Evolutionary conservation across 2,888 invertebrate species (phyloP).

Genomic region (Sericinus montela): DNA sequence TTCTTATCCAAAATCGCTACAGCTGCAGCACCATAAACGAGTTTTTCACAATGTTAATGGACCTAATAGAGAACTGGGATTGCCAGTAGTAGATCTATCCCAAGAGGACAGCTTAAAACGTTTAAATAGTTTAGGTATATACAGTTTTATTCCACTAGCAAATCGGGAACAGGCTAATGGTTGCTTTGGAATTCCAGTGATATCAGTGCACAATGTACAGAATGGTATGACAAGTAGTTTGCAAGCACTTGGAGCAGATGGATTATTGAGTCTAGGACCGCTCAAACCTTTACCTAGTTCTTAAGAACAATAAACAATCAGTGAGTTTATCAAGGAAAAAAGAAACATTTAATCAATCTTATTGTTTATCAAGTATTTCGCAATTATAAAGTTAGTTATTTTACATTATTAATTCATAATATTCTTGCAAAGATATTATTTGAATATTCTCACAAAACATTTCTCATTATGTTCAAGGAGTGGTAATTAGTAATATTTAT

Average conservation of each 20-base stretch:
- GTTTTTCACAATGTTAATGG: conserved; percentile 69
- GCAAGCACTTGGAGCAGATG: conserved; percentile 83
- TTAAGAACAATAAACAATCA: conserved; percentile 29
- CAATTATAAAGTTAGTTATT: background rate
- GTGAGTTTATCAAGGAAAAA: background rate
- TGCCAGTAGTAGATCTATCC: conserved; percentile 86
- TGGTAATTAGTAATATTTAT: no score
- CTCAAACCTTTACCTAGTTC: conserved; percentile 79
- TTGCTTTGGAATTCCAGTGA: conserved; percentile 85
- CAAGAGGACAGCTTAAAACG: conserved; percentile 83
- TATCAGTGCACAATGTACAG: conserved; percentile 82
- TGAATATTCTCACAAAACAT: background rate
- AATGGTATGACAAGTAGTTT: conserved; percentile 78
- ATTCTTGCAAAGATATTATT: background rate
- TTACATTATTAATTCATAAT: no score
- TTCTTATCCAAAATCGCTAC: conserved; percentile 84
- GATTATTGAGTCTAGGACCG: conserved; percentile 85
- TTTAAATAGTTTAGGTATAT: conserved; percentile 83
- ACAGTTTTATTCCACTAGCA: conserved; percentile 86
- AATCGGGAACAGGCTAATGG: conserved; percentile 81
- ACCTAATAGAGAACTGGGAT: conserved; percentile 80
- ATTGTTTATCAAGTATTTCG: background rate
- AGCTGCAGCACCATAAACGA: conserved; percentile 81
- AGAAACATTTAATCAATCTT: background rate
- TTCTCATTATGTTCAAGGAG: no score